phyloP scores from a whole-genome alignment of 2,888 invertebrate species.

The Drosophila monieri region DNA sequence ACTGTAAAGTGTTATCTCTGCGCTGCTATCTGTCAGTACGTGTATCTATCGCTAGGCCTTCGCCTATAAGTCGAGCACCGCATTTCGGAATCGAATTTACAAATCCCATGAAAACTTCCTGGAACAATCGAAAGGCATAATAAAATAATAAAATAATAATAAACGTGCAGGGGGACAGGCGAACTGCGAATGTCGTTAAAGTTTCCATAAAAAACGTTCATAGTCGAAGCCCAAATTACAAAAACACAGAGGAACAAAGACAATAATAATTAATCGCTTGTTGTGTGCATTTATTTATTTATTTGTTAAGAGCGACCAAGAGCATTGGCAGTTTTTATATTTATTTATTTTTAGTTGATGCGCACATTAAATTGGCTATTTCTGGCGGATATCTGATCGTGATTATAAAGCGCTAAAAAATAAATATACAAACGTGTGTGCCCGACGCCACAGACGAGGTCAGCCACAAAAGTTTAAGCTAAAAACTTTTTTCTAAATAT shows the following conservation, averaged over 20 bases:
- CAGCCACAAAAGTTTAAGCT: not conserved
- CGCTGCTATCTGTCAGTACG: conserved; percentile 2
- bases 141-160: conserved; percentile 29
- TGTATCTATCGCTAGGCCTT: conserved; percentile 18
- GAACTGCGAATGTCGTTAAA: conserved; percentile 38
- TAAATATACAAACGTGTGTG: conserved; percentile 17
- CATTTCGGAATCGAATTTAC: conserved; percentile 28
- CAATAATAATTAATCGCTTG: conserved; percentile 61
- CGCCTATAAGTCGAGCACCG: conserved; percentile 1
- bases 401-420: conserved; percentile 41
- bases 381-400: conserved; percentile 44
- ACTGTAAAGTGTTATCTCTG: conserved; percentile 14
- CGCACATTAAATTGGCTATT: conserved; percentile 64
- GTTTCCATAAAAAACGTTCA: conserved; percentile 32
- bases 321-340: conserved; percentile 52
- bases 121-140: conserved; percentile 44
- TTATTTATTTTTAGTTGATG: conserved; percentile 73
- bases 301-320: conserved; percentile 33
- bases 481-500: not conserved
- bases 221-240: conserved; percentile 13
- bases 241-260: conserved; percentile 29
- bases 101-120: conserved; percentile 33
- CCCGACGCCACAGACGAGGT: conserved; percentile 16
- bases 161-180: conserved; percentile 24
- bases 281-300: conserved; percentile 52